Evolutionary conservation across 2,797 vertebrate genomes (phyloP), one percentile per base, ranked within the genome.

Genomic region (Sebastes minor): DNA sequence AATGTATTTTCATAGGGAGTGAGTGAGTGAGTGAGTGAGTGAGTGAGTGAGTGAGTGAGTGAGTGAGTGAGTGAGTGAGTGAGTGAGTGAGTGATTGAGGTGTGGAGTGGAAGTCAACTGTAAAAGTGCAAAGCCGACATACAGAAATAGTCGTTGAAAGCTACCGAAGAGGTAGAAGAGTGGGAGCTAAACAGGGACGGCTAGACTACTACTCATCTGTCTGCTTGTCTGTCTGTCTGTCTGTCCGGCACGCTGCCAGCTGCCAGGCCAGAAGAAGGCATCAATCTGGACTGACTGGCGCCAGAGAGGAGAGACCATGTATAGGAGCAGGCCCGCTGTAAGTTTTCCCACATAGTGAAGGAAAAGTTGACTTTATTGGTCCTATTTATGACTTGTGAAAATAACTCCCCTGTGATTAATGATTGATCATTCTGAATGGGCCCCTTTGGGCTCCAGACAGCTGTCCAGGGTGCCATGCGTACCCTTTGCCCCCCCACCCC

Each of bases 261-360:
- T 95, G 92, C 88, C 91, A 88, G 88, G 82, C 83, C 86, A 68
- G 71, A 90, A 84, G 91, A 85, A 87, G 91, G 76, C 86, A 78
- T 83, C 63, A 60, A 53, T 82, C 87, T 66, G 91, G 93, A 92
- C 91, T 84, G 79, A 30, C 46, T 88, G 94, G 91, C 92, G 90
- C 93, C 92, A 1, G 74, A 27, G 66, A 83, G 76, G 57, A 81
- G 83, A 69, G 32, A 71, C 87, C 91, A 88, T 84, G 82, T 92
- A 78, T 84, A 91, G 91, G 83, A 90, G 13, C 81, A 49, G 53
- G 61, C 57, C 53, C 9, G 6, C 82, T 61, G 55, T 20, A 75
- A 27, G 60, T 80, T 89, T 89, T 86, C 85, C 66, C 89, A 74
- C 74, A 77, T 74, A 82, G 85, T 81, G 83, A 75, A 49, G 86